A percentile compares a stretch with the other conserved stretches of the same genome.
Evolutionary conservation across 2,113 vertebrate species (phyloP).

Genomic region (Camelus dromedarius): DNA sequence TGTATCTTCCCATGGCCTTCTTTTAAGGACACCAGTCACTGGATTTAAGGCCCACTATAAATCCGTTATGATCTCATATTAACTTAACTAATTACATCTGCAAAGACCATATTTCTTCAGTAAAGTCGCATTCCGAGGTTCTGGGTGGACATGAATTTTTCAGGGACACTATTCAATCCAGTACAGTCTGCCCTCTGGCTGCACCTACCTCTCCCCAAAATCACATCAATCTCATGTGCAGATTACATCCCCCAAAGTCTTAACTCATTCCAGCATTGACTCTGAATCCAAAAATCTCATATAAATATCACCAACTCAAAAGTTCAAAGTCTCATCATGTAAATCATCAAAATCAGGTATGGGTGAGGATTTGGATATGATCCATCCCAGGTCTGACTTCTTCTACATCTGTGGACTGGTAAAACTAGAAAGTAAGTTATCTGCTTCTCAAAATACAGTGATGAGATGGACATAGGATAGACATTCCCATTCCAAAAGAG

Average conservation of each 20-base stretch:
- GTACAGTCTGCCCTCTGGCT: background rate
- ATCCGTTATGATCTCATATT: background rate
- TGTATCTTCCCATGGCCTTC: background rate
- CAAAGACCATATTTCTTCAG: constrained; percentile 37
- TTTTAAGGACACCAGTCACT: background rate
- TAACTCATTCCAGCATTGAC: background rate
- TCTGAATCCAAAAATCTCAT: constrained; percentile 34
- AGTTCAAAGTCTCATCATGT: background rate
- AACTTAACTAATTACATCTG: constrained; percentile 7
- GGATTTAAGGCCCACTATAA: background rate
- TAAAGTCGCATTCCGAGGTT: constrained; percentile 36
- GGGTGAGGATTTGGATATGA: background rate
- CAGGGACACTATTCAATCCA: background rate
- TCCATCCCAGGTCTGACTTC: background rate
- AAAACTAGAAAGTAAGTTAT: constrained; percentile 28
- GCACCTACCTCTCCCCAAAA: background rate
- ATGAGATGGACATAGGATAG: background rate
- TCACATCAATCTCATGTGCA: background rate
- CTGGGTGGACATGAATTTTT: background rate
- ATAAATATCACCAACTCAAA: background rate
- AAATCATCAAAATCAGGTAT: background rate
- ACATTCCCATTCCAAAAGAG: background rate
- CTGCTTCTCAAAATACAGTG: background rate
- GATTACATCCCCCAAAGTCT: background rate
- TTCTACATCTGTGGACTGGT: background rate